Base-by-base conservation (phyloP, 2,888 invertebrate genomes). In the Diploptera punctata region DNA sequence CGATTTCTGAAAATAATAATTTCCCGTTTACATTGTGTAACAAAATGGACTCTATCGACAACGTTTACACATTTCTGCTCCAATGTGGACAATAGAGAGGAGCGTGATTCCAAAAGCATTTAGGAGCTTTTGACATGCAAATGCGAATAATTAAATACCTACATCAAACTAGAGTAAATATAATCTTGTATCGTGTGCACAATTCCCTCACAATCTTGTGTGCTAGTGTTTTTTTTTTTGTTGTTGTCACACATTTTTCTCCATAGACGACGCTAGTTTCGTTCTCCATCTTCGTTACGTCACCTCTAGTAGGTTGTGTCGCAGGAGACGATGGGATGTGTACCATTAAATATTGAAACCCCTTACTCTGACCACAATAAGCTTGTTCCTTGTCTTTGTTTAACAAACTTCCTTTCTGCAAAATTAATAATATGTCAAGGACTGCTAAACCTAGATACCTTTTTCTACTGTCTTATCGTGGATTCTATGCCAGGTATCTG, bases 291-390 rank as follows among this genome's bases (percentile, higher is more conserved):
- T 52, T 52, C 24, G 52, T 52, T 52, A 52, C 24, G 52, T 52
- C 52, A 52, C 52, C 24, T 52, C 52, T 21, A 7, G 52, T 24
- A 52, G 52, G 21, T 52, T 52, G 52, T 52, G 52, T 52, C 52
- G 52, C 52, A 1, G 7, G n/a, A n/a, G n/a, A n/a, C n/a, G n/a
- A n/a, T 24, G 52, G 52, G 52, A 52, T 24, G 10, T 21, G 52
- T 7, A 24, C 19, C 52, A 52, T 52, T 52, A 52, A 52, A 52
- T 52, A 52, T 52, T 52, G 52, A 52, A 52, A 52, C 52, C 52
- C 52, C 24, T 16, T 24, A 18, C 9, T 13, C 24, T 52, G 52
- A 52, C 52, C 52, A 24, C 52, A 52, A 52, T 24, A 52, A 52
- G 52, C 52, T 13, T 7, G 10, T 16, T 24, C 9, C 52, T 24